phyloP scores from a whole-genome alignment of 2,113 vertebrate genomes.

The Thymallus thymallus region DNA sequence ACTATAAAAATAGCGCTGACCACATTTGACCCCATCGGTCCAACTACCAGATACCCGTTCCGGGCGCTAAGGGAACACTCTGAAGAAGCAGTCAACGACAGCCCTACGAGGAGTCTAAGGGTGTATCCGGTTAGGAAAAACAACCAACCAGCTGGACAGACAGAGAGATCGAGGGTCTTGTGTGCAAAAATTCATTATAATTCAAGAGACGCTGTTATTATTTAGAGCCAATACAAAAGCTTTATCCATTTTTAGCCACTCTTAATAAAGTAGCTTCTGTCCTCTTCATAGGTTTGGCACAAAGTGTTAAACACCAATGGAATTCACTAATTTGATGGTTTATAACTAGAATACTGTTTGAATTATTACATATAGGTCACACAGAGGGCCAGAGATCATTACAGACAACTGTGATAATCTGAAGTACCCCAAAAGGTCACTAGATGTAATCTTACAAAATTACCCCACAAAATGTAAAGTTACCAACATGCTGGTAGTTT shows the following conservation, averaged over 20 bases:
- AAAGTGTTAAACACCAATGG: too few relatives aligned
- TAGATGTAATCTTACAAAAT: too few relatives aligned
- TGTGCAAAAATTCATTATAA: slow-evolving; percentile 57
- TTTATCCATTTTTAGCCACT: slow-evolving; percentile 37
- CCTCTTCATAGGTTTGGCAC: not conserved
- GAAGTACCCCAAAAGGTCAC: too few relatives aligned
- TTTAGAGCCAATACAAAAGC: slow-evolving; percentile 44
- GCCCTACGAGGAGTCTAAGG: slow-evolving; percentile 68
- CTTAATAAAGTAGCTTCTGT: slow-evolving; percentile 34
- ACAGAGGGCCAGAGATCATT: too few relatives aligned
- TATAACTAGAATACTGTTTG: too few relatives aligned
- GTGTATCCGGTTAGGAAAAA: slow-evolving; percentile 61
- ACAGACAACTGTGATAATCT: too few relatives aligned
- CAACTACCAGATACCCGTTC: slow-evolving; percentile 54
- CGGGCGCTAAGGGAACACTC: slow-evolving; percentile 43
- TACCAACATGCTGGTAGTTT: too few relatives aligned
- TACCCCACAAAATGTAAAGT: too few relatives aligned
- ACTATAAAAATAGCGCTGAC: slow-evolving; percentile 60
- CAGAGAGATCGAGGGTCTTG: slow-evolving; percentile 32
- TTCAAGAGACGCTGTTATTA: slow-evolving; percentile 53
- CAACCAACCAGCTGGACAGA: slow-evolving; percentile 51
- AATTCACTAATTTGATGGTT: too few relatives aligned
- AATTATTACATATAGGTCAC: too few relatives aligned
- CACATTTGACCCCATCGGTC: slow-evolving; percentile 46
- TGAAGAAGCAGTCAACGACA: too few relatives aligned